phyloP scores from a whole-genome alignment of 2,888 invertebrate genomes.

The Agapostemon virescens region DNA sequence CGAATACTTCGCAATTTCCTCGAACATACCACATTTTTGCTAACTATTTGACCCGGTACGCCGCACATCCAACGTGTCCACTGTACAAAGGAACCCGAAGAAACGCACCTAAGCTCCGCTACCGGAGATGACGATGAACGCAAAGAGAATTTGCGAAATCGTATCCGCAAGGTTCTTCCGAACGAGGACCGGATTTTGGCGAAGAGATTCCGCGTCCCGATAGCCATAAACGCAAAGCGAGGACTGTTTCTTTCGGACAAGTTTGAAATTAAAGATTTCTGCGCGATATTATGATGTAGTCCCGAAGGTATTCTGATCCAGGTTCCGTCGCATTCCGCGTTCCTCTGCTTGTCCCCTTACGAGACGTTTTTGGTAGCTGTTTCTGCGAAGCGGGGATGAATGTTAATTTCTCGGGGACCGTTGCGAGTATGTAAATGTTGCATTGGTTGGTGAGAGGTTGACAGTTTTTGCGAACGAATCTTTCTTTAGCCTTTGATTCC shows the following conservation, averaged over 20 bases:
- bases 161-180: background rate
- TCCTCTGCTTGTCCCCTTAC: background rate
- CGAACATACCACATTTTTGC: too few species aligned
- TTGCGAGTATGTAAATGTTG: background rate
- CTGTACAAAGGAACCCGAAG: too few species aligned
- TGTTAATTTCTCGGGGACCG: background rate
- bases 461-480: background rate
- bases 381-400: background rate
- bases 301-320: conserved; percentile 1
- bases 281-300: conserved; percentile 42
- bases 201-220: conserved; percentile 31
- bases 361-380: conserved; percentile 20
- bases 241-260: conserved; percentile 32
- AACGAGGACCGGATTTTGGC: background rate
- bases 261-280: conserved; percentile 52
- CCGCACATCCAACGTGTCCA: background rate
- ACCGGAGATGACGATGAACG: conserved; percentile 1
- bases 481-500: background rate
- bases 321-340: background rate
- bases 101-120: background rate
- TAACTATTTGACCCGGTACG: background rate
- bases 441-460: background rate
- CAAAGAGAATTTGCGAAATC: conserved; percentile 38
- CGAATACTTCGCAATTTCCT: too few species aligned
- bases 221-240: background rate